Conservation (phyloP, 2,113 vertebrate genomes). For the Strix aluco region DNA sequence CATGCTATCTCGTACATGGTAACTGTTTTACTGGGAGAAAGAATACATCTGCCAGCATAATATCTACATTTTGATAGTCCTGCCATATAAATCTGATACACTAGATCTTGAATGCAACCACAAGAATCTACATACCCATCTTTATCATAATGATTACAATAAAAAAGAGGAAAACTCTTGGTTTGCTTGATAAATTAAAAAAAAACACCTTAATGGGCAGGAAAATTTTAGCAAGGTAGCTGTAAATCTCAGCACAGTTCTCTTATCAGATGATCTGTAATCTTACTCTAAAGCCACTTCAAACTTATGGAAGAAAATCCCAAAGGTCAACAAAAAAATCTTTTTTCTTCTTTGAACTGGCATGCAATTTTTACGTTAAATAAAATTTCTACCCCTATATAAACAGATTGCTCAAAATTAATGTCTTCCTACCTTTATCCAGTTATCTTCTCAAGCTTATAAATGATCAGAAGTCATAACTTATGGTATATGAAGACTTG, state of each 20-base stretch:
- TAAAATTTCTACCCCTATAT: background rate
- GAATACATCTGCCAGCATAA: background rate
- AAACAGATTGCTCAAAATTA: background rate
- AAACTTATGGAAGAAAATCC: background rate
- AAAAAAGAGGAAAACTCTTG: background rate
- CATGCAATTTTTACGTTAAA: background rate
- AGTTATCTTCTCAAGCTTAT: background rate
- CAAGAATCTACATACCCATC: background rate
- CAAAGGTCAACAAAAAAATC: background rate
- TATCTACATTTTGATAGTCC: background rate
- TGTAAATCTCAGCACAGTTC: background rate
- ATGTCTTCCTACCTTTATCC: background rate
- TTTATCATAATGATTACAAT: background rate
- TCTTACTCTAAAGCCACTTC: background rate
- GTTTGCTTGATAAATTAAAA: background rate
- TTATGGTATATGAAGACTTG: background rate
- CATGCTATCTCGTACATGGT: background rate
- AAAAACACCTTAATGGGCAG: background rate
- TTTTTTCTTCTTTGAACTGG: background rate
- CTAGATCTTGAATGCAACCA: background rate
- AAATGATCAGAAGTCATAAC: background rate
- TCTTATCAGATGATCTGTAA: background rate
- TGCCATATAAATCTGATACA: background rate
- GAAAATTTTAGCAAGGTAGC: background rate
- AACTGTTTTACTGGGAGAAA: background rate